These are phyloP conservation scores for Lutjanus argentimaculatus DNA, from an alignment of 2,797 vertebrate genomes.

Conservation along the genomic window DNA sequence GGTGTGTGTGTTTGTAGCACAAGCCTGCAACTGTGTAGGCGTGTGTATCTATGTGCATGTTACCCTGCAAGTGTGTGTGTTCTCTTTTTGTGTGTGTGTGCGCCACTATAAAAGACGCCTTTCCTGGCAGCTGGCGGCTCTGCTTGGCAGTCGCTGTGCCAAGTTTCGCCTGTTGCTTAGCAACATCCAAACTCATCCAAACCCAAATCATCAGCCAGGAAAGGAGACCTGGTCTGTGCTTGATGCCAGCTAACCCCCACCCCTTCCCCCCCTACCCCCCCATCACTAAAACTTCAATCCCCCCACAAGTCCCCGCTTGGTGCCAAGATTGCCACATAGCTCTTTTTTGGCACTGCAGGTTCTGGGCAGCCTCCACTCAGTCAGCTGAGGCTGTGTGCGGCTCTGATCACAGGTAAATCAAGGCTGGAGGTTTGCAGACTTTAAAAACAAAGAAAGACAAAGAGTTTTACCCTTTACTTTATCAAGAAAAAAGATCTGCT, in stretches of 20 bases:
- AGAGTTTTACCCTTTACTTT: constrained; percentile 29
- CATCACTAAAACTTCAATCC: constrained; percentile 61
- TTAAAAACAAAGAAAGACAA: constrained; percentile 24
- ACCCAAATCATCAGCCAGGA: constrained; percentile 83
- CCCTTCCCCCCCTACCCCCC: constrained; percentile 17
- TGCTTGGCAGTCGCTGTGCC: constrained; percentile 80
- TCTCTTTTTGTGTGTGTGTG: constrained; percentile 57
- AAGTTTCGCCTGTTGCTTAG: constrained; percentile 89
- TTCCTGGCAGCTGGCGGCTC: constrained; percentile 87
- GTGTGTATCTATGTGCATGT: constrained; percentile 57
- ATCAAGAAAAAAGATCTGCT: constrained; percentile 24
- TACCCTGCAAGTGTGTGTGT: constrained; percentile 25
- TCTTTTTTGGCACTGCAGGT: constrained; percentile 50
- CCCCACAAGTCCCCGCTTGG: constrained; percentile 48
- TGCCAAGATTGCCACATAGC: constrained; percentile 76
- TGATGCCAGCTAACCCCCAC: constrained; percentile 66
- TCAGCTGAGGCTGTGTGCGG: constrained; percentile 64
- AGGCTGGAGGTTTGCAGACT: constrained; percentile 36
- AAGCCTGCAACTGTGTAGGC: constrained; percentile 60
- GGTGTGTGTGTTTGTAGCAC: constrained; percentile 47
- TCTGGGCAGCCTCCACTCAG: constrained; percentile 55
- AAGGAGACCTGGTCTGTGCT: constrained; percentile 72
- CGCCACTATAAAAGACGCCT: constrained; percentile 83
- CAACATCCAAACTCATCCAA: constrained; percentile 87
- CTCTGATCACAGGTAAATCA: constrained; percentile 69